Evolutionary conservation across 2,888 invertebrate genomes (phyloP).

Genomic region (Lutraria lutraria): DNA sequence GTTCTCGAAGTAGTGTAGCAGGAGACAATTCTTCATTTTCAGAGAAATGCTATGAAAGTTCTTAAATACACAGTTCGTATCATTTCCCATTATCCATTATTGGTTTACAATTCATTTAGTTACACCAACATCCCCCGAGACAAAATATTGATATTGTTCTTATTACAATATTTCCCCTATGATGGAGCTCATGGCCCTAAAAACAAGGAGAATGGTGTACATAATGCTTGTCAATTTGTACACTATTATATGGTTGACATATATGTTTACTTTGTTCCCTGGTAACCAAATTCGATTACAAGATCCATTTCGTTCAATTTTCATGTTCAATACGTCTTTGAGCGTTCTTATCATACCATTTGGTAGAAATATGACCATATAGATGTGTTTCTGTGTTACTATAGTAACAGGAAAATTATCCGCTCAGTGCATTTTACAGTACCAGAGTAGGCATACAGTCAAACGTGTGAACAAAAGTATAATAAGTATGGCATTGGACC

Average conservation of each 20-base stretch:
- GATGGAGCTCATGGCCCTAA: not conserved
- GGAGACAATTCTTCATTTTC: too few relatives aligned
- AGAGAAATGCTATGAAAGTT: too few relatives aligned
- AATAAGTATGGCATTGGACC: too few relatives aligned
- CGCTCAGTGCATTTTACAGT: not conserved
- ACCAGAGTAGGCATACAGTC: too few relatives aligned
- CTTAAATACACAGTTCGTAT: not conserved
- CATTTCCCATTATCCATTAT: not conserved
- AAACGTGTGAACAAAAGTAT: too few relatives aligned
- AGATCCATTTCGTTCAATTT: conserved; percentile 2
- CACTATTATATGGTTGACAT: not conserved
- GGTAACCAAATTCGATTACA: conserved; percentile 16
- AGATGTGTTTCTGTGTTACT: not conserved
- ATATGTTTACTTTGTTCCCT: not conserved
- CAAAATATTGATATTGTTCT: not conserved
- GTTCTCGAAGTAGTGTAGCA: too few relatives aligned
- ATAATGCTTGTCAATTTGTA: not conserved
- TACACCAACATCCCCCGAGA: not conserved
- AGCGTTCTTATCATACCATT: not conserved
- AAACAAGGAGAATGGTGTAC: not conserved
- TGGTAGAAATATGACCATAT: not conserved
- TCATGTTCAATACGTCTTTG: not conserved
- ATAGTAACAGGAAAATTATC: not conserved
- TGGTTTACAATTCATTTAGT: not conserved
- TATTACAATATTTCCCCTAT: not conserved